Percentiles rank a stretch among this genome's conserved stretches.
Evolutionary conservation across 1,140 invertebrate genomes (phyloP).

Genomic region (Drosophila busckii): DNA sequence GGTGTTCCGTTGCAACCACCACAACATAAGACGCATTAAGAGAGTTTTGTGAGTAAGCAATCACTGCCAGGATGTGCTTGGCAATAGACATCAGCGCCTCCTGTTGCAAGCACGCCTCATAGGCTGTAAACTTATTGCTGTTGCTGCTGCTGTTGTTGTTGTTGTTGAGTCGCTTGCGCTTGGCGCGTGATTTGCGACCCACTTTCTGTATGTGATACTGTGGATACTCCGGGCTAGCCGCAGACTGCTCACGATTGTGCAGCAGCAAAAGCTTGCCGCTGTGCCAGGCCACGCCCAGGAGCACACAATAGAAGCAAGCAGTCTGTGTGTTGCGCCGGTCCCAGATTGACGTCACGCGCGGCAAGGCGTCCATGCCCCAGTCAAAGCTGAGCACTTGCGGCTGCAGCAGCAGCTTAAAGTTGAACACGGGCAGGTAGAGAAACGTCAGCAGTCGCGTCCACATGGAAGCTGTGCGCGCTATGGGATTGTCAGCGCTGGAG

Average conservation of each 20-base stretch:
- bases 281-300: constrained; percentile 80
- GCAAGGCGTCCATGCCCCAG: constrained; percentile 97
- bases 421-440: constrained; percentile 91
- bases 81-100: constrained; percentile 37
- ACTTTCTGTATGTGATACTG: constrained; percentile 68
- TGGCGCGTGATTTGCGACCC: constrained; percentile 65
- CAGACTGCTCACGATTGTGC: constrained; percentile 4
- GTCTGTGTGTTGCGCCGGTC: constrained; percentile 88
- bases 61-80: constrained; percentile 40
- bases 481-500: constrained; percentile 93
- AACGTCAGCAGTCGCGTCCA: constrained; percentile 90
- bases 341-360: constrained; percentile 85
- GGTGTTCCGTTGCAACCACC: constrained; percentile 6
- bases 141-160: constrained; percentile 23
- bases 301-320: constrained; percentile 84
- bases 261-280: constrained; percentile 37
- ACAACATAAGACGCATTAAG: constrained; percentile 47
- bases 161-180: constrained; percentile 57
- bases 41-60: constrained; percentile 68
- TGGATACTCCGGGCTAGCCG: constrained; percentile 11
- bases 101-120: constrained; percentile 52
- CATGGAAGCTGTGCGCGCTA: constrained; percentile 86
- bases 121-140: constrained; percentile 56
- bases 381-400: constrained; percentile 93
- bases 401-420: constrained; percentile 89